Conservation (phyloP, 2,797 vertebrate species). For the Zalophus californianus region DNA sequence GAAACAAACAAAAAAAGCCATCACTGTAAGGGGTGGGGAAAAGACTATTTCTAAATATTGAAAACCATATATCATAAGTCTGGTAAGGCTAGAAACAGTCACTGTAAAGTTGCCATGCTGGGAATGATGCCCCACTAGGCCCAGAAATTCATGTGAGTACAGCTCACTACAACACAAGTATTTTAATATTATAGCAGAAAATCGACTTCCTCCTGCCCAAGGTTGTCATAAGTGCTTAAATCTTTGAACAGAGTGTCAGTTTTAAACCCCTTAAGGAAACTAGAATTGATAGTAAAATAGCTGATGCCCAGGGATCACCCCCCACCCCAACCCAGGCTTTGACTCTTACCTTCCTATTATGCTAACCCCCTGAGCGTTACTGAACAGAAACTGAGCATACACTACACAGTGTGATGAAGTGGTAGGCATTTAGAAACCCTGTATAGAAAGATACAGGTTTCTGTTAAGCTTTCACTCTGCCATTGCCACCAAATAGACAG, state of each 20-base stretch:
- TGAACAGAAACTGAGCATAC: conserved; percentile 61
- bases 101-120: neutral
- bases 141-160: neutral
- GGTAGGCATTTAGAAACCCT: conserved; percentile 38
- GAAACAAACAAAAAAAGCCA: neutral
- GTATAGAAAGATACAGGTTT: conserved; percentile 48
- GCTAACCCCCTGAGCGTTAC: conserved; percentile 74
- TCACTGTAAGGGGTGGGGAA: neutral
- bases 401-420: conserved; percentile 39
- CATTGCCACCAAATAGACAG: neutral
- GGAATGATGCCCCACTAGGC: neutral
- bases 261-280: conserved; percentile 85
- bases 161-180: neutral
- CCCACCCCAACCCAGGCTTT: conserved; percentile 20
- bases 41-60: neutral
- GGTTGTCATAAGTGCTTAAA: conserved; percentile 77
- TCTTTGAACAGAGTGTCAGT: conserved; percentile 85
- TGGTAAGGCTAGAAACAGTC: neutral
- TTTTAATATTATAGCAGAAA: neutral
- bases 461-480: conserved; percentile 56
- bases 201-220: conserved; percentile 59
- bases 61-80: neutral
- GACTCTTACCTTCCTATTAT: conserved; percentile 70
- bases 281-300: conserved; percentile 83
- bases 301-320: conserved; percentile 77